A percentile compares a stretch with the other conserved stretches of the same genome.
Conservation (phyloP, 2,888 invertebrate species). For the Temnothorax rugatulus region DNA sequence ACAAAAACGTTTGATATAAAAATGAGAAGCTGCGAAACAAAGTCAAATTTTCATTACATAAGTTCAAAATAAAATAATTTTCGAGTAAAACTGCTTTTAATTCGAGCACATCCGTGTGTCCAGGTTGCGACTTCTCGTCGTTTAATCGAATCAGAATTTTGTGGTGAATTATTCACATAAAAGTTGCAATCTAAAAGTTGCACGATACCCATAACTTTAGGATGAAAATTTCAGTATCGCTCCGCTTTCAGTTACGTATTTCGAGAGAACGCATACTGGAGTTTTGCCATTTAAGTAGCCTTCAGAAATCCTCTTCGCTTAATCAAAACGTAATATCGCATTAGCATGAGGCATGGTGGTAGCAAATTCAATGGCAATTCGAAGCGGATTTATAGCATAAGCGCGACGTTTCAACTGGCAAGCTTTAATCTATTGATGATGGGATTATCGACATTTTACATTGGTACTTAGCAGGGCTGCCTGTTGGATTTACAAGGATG, state of each 20-base stretch:
- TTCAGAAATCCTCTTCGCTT: conserved; percentile 62
- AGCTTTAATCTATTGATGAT: conserved; percentile 59
- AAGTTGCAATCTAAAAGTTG: conserved; percentile 11
- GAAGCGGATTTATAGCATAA: conserved; percentile 66
- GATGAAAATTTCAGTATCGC: conserved; percentile 5
- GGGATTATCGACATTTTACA: conserved; percentile 65
- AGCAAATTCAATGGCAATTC: conserved; percentile 63
- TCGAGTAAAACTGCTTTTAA: neutral
- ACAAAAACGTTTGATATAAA: neutral
- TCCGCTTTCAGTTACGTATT: conserved; percentile 7
- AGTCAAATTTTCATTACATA: conserved; percentile 41
- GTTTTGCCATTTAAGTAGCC: conserved; percentile 44
- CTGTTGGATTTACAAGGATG: conserved; percentile 41
- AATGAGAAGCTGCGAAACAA: conserved; percentile 17
- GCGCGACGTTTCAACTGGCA: conserved; percentile 51
- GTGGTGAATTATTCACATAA: neutral
- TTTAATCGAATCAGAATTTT: conserved; percentile 24
- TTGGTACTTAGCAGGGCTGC: conserved; percentile 38
- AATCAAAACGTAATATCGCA: conserved; percentile 71
- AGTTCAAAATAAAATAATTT: neutral
- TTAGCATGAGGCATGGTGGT: conserved; percentile 56
- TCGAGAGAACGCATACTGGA: neutral
- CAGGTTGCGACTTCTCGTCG: neutral
- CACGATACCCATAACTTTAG: neutral
- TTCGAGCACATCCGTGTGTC: neutral